Conservation (phyloP, 1,140 invertebrate genomes). For the Neuroterus valhalla region DNA sequence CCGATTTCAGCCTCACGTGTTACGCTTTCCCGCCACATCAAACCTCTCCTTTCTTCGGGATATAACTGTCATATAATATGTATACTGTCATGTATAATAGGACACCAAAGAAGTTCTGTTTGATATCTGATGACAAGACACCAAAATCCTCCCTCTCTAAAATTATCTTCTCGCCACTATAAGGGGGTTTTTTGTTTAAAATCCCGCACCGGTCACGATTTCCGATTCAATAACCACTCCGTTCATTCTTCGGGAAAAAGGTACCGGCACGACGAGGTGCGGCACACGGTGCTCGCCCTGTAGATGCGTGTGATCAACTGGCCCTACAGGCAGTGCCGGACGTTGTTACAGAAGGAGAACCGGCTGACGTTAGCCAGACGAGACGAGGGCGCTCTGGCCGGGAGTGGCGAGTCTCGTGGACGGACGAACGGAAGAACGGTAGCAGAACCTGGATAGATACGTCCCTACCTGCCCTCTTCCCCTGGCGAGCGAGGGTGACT, state of each 20-base stretch:
- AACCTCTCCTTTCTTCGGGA: too few relatives aligned
- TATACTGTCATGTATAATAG: too few relatives aligned
- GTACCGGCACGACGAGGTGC: conserved; percentile 26
- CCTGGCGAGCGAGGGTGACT: conserved; percentile 4
- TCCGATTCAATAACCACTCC: background rate
- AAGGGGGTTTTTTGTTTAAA: background rate
- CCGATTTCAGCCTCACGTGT: conserved; percentile 37
- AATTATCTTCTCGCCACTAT: background rate
- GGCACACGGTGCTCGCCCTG: conserved; percentile 61
- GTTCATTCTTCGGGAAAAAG: background rate
- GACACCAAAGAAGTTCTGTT: too few relatives aligned
- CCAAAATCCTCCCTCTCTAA: background rate
- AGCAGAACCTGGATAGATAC: conserved; percentile 28
- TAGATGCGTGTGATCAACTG: conserved; percentile 69
- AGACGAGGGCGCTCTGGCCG: conserved; percentile 40
- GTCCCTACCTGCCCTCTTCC: conserved; percentile 17
- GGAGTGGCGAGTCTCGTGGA: conserved; percentile 38
- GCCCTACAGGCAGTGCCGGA: conserved; percentile 51
- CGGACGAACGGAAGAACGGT: conserved; percentile 49
- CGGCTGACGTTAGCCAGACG: conserved; percentile 54
- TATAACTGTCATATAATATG: too few relatives aligned
- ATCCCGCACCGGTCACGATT: background rate
- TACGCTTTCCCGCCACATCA: conserved; percentile 37
- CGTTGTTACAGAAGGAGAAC: conserved; percentile 59
- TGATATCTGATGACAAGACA: too few relatives aligned